A percentile compares a stretch with the other conserved stretches of the same genome.
phyloP scores from a whole-genome alignment of 2,888 invertebrate species.

The Pandemis cinnamomeana region DNA sequence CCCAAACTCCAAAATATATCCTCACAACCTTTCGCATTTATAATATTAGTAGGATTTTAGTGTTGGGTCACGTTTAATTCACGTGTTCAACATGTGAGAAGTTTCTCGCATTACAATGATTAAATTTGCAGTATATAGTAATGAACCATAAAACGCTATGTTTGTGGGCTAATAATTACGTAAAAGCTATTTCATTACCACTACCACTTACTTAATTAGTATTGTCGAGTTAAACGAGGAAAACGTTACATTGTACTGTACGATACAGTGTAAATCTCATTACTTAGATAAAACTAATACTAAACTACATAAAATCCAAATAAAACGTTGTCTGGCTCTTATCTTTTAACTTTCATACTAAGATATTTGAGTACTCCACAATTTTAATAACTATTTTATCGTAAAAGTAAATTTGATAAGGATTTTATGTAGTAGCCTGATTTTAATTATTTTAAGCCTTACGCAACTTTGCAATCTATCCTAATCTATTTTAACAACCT shows the following conservation, averaged over 20 bases:
- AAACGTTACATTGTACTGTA: neutral
- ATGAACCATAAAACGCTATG: neutral
- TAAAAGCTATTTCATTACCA: neutral
- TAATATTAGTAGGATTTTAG: too few relatives aligned
- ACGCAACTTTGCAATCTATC: neutral
- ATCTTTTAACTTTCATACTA: constrained; percentile 24
- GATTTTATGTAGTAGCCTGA: neutral
- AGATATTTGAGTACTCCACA: constrained; percentile 8
- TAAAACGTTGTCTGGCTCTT: constrained; percentile 13
- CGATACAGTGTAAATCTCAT: neutral
- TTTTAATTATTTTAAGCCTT: neutral
- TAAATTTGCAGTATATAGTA: neutral
- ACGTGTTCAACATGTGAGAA: neutral
- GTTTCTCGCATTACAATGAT: neutral
- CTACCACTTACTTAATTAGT: neutral
- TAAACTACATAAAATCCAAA: neutral
- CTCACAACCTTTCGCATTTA: too few relatives aligned
- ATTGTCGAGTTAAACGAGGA: neutral
- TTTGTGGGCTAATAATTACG: neutral
- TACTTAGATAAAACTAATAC: neutral
- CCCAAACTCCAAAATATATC: too few relatives aligned
- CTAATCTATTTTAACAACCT: neutral
- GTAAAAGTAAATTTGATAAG: constrained; percentile 10
- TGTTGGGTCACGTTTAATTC: neutral
- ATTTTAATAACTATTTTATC: constrained; percentile 4